Percentiles rank a stretch among this genome's conserved stretches.
Evolutionary conservation across 2,113 vertebrate species (phyloP).

Genomic region (Epinephelus lanceolatus): DNA sequence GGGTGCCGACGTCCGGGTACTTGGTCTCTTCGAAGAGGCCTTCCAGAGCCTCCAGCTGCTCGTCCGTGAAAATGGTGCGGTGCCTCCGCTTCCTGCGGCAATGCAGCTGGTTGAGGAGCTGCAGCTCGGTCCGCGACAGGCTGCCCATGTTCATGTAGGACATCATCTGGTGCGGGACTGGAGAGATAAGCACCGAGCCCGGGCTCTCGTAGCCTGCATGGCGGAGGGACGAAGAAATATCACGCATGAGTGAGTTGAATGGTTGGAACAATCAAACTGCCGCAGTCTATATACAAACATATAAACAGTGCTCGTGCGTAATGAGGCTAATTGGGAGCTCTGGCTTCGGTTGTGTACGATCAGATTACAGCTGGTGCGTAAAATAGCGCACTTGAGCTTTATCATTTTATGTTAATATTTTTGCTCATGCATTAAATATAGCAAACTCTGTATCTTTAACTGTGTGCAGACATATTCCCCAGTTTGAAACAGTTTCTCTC

Average conservation of each 20-base stretch:
- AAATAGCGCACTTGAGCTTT: background rate
- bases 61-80: conserved; percentile 97
- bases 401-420: background rate
- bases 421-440: background rate
- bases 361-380: conserved; percentile 6
- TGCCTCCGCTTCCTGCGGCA: conserved; percentile 95
- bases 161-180: conserved; percentile 96
- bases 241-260: background rate
- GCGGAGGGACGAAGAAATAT: background rate
- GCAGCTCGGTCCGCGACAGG: conserved; percentile 95
- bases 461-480: background rate
- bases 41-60: conserved; percentile 97
- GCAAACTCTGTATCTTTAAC: background rate
- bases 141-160: conserved; percentile 97
- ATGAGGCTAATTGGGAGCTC: background rate
- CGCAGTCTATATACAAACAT: background rate
- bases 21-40: conserved; percentile 98
- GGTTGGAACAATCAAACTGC: background rate
- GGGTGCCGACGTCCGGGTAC: conserved; percentile 97
- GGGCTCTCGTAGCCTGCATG: conserved; percentile 91
- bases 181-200: conserved; percentile 93
- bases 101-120: conserved; percentile 97
- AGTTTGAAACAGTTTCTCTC: too few species aligned
- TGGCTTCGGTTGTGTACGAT: background rate
- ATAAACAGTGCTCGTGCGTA: background rate